Percentiles rank a stretch among this genome's conserved stretches.
phyloP scores from a whole-genome alignment of 2,113 vertebrate species.

The Gymnocephalus cernua region DNA sequence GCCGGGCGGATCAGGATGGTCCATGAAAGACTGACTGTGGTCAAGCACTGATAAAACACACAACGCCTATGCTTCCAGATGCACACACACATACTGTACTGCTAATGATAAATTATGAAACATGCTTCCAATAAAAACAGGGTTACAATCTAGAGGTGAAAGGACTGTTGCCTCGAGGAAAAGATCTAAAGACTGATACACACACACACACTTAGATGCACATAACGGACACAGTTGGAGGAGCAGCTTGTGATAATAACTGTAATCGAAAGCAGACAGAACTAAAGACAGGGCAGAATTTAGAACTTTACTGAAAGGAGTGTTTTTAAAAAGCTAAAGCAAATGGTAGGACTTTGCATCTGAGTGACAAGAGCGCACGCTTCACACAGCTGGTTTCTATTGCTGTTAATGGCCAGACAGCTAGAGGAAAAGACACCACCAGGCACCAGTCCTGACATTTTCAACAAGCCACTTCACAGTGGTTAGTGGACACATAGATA shows the following conservation, averaged over 20 bases:
- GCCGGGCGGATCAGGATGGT: constrained; percentile 52
- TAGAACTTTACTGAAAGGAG: constrained; percentile 60
- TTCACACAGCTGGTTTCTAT: constrained; percentile 80
- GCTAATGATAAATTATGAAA: constrained; percentile 59
- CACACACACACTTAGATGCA: constrained; percentile 16
- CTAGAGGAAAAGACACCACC: constrained; percentile 57
- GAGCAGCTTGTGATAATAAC: constrained; percentile 83
- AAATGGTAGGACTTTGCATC: constrained; percentile 63
- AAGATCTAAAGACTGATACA: constrained; percentile 64
- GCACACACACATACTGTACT: neutral
- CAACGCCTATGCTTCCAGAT: neutral
- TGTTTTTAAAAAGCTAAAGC: constrained; percentile 68
- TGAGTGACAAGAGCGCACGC: constrained; percentile 64
- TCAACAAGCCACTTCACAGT: constrained; percentile 61
- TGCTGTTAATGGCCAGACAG: constrained; percentile 60
- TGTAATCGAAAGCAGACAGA: constrained; percentile 79
- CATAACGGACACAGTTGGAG: constrained; percentile 54
- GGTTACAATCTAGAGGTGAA: constrained; percentile 67
- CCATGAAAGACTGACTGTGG: constrained; percentile 58
- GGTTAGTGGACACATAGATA: constrained; percentile 55
- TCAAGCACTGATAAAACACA: constrained; percentile 66
- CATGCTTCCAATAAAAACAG: constrained; percentile 74
- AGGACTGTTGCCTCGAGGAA: constrained; percentile 58
- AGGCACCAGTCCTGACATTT: constrained; percentile 60
- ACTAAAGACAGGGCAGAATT: constrained; percentile 67